Evolutionary conservation across 2,113 vertebrate species (phyloP).

Genomic region (Okapia johnstoni): DNA sequence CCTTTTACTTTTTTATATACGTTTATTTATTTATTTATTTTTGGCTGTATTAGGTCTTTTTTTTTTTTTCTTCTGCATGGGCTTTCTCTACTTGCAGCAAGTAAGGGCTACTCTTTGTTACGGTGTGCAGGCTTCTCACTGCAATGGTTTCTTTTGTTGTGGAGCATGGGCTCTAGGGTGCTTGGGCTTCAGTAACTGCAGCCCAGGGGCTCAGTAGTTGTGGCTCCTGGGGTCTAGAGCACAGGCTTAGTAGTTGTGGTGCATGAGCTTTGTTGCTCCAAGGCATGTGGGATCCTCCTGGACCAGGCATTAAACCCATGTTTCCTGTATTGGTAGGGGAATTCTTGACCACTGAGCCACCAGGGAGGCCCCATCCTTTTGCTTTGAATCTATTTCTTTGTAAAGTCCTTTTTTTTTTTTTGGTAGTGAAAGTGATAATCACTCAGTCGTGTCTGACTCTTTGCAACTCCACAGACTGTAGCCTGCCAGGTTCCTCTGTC

Average conservation of each 20-base stretch:
- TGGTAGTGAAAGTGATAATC: neutral
- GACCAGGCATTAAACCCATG: neutral
- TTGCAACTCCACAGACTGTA: neutral
- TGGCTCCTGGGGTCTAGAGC: neutral
- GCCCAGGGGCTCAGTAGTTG: neutral
- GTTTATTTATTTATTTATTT: neutral
- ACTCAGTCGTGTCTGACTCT: neutral
- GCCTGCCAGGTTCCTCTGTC: neutral
- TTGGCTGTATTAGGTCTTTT: neutral
- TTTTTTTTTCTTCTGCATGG: neutral
- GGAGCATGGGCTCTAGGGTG: neutral
- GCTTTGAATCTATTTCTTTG: neutral
- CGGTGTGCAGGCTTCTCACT: neutral
- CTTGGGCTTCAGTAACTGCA: neutral
- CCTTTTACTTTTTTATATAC: neutral
- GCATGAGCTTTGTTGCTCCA: neutral
- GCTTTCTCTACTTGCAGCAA: neutral
- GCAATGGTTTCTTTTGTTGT: neutral
- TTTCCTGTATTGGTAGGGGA: neutral
- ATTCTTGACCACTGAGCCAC: neutral
- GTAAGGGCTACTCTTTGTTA: neutral
- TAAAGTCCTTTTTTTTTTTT: neutral
- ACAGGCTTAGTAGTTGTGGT: neutral
- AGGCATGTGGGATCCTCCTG: neutral
- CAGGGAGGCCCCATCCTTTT: neutral